Evolutionary conservation across 2,888 invertebrate species (phyloP), one percentile per base, ranked within the genome.

Genomic region (Lasioglossum villosulum): DNA sequence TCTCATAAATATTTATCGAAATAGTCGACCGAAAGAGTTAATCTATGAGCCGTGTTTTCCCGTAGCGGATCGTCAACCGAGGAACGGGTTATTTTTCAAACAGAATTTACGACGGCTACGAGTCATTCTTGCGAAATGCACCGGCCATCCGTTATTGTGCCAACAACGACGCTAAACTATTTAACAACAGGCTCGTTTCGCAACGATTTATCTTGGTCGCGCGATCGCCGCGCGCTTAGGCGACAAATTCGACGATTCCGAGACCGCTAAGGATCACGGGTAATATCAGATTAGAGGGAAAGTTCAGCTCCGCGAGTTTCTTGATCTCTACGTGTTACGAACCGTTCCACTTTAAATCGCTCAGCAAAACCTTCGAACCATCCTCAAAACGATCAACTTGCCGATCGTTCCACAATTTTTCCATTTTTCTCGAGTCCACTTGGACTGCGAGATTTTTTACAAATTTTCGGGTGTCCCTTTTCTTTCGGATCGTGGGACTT

Each of bases 181-280:
- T 86, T 86, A 86, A 86, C 85, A 85, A 86, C 86, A 85, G 85
- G 86, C 85, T 79, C 75, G 78, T 84, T 86, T 86, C 86, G 86
- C 86, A 86, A 86, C 86, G 86, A 80, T 86, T 86, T 86, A 86
- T 86, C 86, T 84, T 84, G 73, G 52, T 39, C 76, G 82, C 72
- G 81, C 85, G 86, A 86, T 86, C 86, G 81, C 48, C 76, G 45
- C 16, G 56, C 48, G 77, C 72, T 52, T 68, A 37, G 73, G 82
- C 80, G 86, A 86, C 86, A 86, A 86, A 86, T 86, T 86, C 86
- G 86, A 82, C 82, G 78, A 80, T 75, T 68, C 63, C 59, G 73
- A 56, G 56, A 59, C 75, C 45, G 81, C 37, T 63, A 78, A 68
- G 83, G 63, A 84, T 78, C 85, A 80, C 80, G 85, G 72, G 78